A percentile compares a stretch with the other conserved stretches of the same genome.
Conservation (phyloP, 1,140 invertebrate species). For the Lysiphlebus fabarum region DNA sequence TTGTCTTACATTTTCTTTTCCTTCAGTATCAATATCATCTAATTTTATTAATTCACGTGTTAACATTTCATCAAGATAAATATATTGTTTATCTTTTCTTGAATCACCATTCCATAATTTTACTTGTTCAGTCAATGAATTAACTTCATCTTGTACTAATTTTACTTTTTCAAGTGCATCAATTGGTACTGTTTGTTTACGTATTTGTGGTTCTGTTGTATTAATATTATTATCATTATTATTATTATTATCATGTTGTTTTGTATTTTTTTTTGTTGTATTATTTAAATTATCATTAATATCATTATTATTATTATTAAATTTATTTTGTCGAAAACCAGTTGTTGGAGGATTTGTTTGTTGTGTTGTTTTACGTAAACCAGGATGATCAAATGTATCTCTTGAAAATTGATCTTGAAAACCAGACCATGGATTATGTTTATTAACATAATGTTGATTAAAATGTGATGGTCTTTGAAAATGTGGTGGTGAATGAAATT, state of each 20-base stretch:
- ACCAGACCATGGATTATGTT: slow-evolving; percentile 32
- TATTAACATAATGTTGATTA: slow-evolving; percentile 31
- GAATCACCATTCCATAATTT: slow-evolving; percentile 71
- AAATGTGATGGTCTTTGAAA: slow-evolving; percentile 39
- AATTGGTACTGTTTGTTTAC: slow-evolving; percentile 54
- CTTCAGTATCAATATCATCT: slow-evolving; percentile 88
- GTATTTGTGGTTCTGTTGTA: slow-evolving; percentile 37
- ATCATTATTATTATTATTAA: slow-evolving; percentile 26
- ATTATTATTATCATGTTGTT: slow-evolving; percentile 6
- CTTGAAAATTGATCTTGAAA: slow-evolving; percentile 32
- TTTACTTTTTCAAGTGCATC: slow-evolving; percentile 77
- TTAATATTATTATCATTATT: slow-evolving; percentile 4
- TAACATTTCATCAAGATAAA: slow-evolving; percentile 91
- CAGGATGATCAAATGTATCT: slow-evolving; percentile 27
- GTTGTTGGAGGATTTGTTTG: slow-evolving; percentile 36
- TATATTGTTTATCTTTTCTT: slow-evolving; percentile 78
- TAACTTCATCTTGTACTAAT: slow-evolving; percentile 75
- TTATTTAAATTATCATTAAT: slow-evolving; percentile 31
- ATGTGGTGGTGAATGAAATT: slow-evolving; percentile 49
- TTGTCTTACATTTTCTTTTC: slow-evolving; percentile 81
- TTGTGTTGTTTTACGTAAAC: slow-evolving; percentile 27
- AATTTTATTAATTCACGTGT: slow-evolving; percentile 87
- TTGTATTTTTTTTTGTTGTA: slow-evolving; percentile 34
- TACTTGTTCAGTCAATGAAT: slow-evolving; percentile 73
- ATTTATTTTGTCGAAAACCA: slow-evolving; percentile 18